Evolutionary conservation across 2,797 vertebrate species (phyloP), one percentile per base, ranked within the genome.

Genomic region (Taenioides sp.): DNA sequence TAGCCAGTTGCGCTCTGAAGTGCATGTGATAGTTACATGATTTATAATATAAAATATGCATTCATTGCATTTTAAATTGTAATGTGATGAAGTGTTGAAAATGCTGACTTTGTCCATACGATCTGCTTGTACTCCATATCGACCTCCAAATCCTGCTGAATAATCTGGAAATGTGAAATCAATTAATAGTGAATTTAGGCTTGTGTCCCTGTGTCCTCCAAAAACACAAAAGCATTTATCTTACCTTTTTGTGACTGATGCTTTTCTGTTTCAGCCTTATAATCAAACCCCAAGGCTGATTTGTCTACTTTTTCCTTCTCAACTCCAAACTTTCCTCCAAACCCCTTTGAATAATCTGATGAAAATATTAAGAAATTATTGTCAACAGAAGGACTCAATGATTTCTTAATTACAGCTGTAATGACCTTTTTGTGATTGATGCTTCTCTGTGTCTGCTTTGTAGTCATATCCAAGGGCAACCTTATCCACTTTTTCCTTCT

Each of bases 81-180:
- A 27, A 50, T 49, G 7, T 47, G 47, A 22, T 23, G 25, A 14
- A 1, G 73, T 37, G 27, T 66, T 23, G 31, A 18, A 62, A 0
- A 62, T 11, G 75, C 81, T 57, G 57, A 98, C 97, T 95, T 98
- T 97, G 86, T 99, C 98, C 87, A 97, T 93, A 72, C 95, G 93
- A 86, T 98, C 97, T 55, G 90, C 81, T 90, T 99, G 95, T 11
- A 99, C 92, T 22, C 97, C 96, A 0, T 95, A 98, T 5, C 89
- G 95, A 49, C 97, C 97, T 55, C 97, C 98, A 73, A 99, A 99
- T 7, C 97, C 97, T 71, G 97, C 94, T 61, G 95, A 91, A 76
- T 97, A 96, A 89, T 99, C 98, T 99, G 75, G 68, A 86, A 59
- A 23, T 17, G 10, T 28, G 57, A 59, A 59, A 28, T 59, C 68